Evolutionary conservation across 2,113 vertebrate species (phyloP).

Genomic region (Rhabdornis inornatus): DNA sequence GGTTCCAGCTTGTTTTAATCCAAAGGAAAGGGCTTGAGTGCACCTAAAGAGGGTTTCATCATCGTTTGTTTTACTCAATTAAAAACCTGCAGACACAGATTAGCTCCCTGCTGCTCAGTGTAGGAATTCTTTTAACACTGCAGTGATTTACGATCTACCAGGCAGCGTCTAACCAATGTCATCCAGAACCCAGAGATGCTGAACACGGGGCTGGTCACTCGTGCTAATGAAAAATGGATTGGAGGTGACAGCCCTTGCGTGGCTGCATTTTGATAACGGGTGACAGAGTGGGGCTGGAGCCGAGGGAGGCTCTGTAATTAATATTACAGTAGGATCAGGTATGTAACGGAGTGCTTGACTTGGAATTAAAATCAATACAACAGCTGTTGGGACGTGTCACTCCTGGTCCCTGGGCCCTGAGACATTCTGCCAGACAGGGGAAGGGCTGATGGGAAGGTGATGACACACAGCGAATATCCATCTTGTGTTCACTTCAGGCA

Average conservation of each 20-base stretch:
- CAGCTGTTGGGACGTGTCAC: slow-evolving; percentile 28
- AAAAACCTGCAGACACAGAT: slow-evolving; percentile 61
- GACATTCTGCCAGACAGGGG: not conserved
- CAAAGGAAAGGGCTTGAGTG: not conserved
- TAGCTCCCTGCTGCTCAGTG: slow-evolving; percentile 28
- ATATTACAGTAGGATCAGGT: slow-evolving; percentile 37
- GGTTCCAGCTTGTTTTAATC: not conserved
- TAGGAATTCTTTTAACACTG: slow-evolving; percentile 14
- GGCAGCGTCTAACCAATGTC: slow-evolving; percentile 43
- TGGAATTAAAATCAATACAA: slow-evolving; percentile 43
- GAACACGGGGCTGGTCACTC: slow-evolving; percentile 41
- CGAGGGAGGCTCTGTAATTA: slow-evolving; percentile 46
- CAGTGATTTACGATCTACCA: slow-evolving; percentile 61
- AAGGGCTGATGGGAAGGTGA: slow-evolving; percentile 47
- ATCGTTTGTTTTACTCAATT: slow-evolving; percentile 65
- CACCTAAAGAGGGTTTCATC: slow-evolving; percentile 34
- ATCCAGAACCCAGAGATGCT: slow-evolving; percentile 6
- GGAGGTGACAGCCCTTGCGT: not conserved
- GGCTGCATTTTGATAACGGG: slow-evolving; percentile 55
- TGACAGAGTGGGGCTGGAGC: not conserved
- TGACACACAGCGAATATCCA: slow-evolving; percentile 37
- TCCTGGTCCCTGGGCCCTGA: slow-evolving; percentile 24
- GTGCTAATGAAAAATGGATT: slow-evolving; percentile 61
- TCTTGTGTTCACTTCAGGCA: slow-evolving; percentile 31
- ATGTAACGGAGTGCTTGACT: not conserved